A percentile compares a stretch with the other conserved stretches of the same genome.
Evolutionary conservation across 2,888 invertebrate species (phyloP).

Genomic region (Melieria omissa): DNA sequence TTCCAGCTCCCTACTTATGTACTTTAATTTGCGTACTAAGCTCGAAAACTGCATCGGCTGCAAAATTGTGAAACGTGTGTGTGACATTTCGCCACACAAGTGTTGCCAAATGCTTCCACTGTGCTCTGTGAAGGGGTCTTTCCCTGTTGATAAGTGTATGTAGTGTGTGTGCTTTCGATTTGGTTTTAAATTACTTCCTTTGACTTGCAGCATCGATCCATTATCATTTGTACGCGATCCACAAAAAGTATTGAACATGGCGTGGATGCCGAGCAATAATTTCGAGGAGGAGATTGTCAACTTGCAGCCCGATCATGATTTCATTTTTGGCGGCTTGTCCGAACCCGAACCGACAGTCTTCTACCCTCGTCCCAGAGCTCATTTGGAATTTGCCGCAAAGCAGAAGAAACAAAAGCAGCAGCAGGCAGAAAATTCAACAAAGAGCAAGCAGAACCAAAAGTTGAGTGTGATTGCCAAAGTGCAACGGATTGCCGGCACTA

Average conservation of each 20-base stretch:
- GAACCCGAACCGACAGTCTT: conserved; percentile 28
- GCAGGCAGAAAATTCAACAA: conserved; percentile 37
- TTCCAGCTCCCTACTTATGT: too few species aligned
- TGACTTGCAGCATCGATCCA: too few species aligned
- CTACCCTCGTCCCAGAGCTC: conserved; percentile 47
- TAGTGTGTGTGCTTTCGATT: too few species aligned
- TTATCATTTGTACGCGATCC: neutral
- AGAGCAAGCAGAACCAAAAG: conserved; percentile 36
- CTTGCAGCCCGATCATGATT: conserved; percentile 56
- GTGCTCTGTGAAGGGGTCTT: too few species aligned
- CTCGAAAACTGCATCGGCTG: too few species aligned
- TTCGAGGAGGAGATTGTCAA: conserved; percentile 62
- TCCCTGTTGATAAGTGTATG: too few species aligned
- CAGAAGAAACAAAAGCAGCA: conserved; percentile 39
- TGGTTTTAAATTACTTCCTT: too few species aligned
- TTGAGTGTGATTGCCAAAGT: conserved; percentile 56
- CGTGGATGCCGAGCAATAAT: conserved; percentile 54
- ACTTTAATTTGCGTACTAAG: too few species aligned
- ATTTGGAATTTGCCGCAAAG: conserved; percentile 49
- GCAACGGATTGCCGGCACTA: conserved; percentile 55
- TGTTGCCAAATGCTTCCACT: too few species aligned
- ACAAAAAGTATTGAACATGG: conserved; percentile 45
- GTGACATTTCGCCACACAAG: too few species aligned
- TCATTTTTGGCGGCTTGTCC: conserved; percentile 48
- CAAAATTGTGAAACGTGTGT: too few species aligned